Base-by-base conservation (phyloP, 1,140 invertebrate genomes). In the Bombus huntii region DNA sequence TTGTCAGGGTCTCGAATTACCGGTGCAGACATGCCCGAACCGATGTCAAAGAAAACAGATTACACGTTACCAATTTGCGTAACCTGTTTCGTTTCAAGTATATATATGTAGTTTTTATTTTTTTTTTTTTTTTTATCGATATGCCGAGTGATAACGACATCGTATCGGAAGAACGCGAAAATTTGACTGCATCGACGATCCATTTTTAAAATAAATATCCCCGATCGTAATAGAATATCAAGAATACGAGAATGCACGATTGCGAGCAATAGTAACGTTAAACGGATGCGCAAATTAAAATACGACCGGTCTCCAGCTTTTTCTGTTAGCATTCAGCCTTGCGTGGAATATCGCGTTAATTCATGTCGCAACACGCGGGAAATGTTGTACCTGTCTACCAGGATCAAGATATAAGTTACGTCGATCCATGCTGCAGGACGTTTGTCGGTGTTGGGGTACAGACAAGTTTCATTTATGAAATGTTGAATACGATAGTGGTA, bases 301-400 rank as follows among this genome's bases (percentile, higher is more conserved):
- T 76, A 53, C 22, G n/a, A n/a, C 10, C 18, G 15, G 3, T 28
- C 15, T 31, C 44, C 5, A 15, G 39, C 22, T 75, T 28, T 82
- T 82, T 74, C 42, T n/a, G 59, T 66, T 37, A 65, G 37, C 57
- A 18, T 53, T 1, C 34, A 5, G 5, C 12, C 34, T 76, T 42
- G 72, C 59, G 59, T 47, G 81, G 42, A 75, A 83, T 47, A 44
- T 25, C n/a, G 42, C 57, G 42, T 53, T 83, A 83, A 83, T 83
- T 76, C 72, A 53, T 34, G 42, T 18, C 31, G 25, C 34, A 39
- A 76, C 59, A 25, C 59, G 31, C 37, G 18, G 42, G 9, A 76
- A 65, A 75, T 62, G 66, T 65, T 75, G 75, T n/a, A 75, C 39
- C 72, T 34, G 72, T 66, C 18, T 37, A 39, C 47, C 1, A 15